Conservation (phyloP, 1,140 invertebrate genomes). For the Armadillidium nasatum region DNA sequence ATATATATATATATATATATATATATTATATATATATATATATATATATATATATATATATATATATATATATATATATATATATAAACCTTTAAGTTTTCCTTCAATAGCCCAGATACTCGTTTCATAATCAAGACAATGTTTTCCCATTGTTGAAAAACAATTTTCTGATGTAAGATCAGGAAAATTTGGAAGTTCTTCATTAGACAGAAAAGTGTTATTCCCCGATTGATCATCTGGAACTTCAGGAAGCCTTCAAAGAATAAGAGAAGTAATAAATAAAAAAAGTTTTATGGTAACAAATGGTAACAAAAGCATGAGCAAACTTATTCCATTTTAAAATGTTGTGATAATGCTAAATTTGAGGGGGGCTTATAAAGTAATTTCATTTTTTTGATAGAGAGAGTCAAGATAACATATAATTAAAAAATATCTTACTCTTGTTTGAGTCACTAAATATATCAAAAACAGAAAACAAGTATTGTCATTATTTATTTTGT, state of each 20-base stretch:
- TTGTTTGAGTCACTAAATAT: too few relatives aligned
- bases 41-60: not conserved
- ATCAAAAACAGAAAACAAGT: too few relatives aligned
- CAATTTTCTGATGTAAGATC: not conserved
- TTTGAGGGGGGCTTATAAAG: too few relatives aligned
- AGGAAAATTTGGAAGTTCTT: not conserved
- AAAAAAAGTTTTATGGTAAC: not conserved
- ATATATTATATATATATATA: not conserved
- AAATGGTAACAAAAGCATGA: too few relatives aligned
- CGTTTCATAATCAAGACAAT: not conserved
- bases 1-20: not conserved
- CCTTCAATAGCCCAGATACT: not conserved
- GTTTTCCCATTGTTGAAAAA: not conserved
- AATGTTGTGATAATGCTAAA: too few relatives aligned
- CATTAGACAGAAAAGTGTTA: not conserved
- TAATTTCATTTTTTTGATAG: too few relatives aligned
- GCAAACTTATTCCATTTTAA: too few relatives aligned
- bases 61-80: not conserved
- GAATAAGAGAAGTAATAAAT: not conserved
- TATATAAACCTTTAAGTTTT: not conserved
- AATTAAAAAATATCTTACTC: too few relatives aligned
- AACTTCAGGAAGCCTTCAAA: not conserved
- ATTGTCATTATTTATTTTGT: too few relatives aligned
- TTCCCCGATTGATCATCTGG: not conserved
- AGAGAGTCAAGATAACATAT: too few relatives aligned